Evolutionary conservation across 2,113 vertebrate species (phyloP).

Genomic region (Hydropotes inermis): DNA sequence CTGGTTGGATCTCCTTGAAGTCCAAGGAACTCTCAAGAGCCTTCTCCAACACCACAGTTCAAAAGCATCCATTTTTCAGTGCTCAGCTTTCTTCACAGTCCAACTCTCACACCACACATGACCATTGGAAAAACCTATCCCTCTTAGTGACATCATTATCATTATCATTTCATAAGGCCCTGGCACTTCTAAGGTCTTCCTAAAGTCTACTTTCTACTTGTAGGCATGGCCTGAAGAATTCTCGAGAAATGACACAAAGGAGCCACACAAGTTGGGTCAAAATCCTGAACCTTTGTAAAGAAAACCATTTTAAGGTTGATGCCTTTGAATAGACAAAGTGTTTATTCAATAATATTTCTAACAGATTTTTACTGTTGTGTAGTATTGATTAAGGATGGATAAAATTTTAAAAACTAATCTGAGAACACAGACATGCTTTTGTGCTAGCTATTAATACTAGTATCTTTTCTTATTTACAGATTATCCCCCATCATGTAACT

Average conservation of each 20-base stretch:
- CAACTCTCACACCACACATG: too few relatives aligned
- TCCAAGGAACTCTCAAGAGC: too few relatives aligned
- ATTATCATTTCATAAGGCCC: not conserved
- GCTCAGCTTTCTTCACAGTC: too few relatives aligned
- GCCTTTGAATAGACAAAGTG: not conserved
- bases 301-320: not conserved
- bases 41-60: too few relatives aligned
- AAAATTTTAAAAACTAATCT: not conserved
- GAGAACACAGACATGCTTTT: not conserved
- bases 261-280: not conserved
- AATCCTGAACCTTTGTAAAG: not conserved
- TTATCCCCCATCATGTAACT: not conserved
- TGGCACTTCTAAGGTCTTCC: not conserved
- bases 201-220: not conserved
- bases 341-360: too few relatives aligned
- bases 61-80: too few relatives aligned
- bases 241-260: not conserved
- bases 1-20: too few relatives aligned
- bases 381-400: not conserved
- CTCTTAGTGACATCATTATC: too few relatives aligned
- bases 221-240: not conserved
- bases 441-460: not conserved
- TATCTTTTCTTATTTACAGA: not conserved
- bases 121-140: too few relatives aligned
- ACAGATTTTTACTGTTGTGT: not conserved